phyloP scores from a whole-genome alignment of 2,888 invertebrate species.

The Lithophane semibrunnea region DNA sequence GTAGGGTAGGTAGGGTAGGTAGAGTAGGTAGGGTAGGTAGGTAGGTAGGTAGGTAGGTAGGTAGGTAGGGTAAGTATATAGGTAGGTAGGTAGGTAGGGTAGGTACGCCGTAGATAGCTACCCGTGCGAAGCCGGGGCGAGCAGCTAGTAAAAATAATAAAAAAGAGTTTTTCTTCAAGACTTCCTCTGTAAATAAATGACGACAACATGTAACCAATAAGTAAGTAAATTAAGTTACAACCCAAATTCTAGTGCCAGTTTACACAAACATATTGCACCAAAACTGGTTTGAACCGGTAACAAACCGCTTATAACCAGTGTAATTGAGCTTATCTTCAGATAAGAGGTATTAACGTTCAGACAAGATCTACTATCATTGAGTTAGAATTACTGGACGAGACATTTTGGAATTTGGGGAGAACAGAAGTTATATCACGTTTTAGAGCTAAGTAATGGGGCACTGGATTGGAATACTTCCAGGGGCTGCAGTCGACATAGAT shows the following conservation, averaged over 20 bases:
- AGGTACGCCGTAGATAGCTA: too few relatives aligned
- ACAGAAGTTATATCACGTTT: slow-evolving; percentile 2
- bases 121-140: too few relatives aligned
- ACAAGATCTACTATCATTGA: slow-evolving; percentile 51
- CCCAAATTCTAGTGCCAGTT: slow-evolving; percentile 24
- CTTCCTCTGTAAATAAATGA: background rate
- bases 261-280: slow-evolving; percentile 36
- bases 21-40: too few relatives aligned
- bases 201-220: background rate
- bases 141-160: background rate
- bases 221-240: slow-evolving; percentile 5
- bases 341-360: slow-evolving; percentile 66
- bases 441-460: background rate
- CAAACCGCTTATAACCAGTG: slow-evolving; percentile 67
- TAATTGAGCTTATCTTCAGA: slow-evolving; percentile 69
- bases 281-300: slow-evolving; percentile 52
- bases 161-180: background rate
- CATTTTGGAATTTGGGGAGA: background rate
- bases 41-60: too few relatives aligned
- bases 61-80: too few relatives aligned
- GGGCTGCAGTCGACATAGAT: background rate
- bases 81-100: too few relatives aligned
- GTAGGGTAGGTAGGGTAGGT: too few relatives aligned
- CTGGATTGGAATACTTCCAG: background rate
- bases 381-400: slow-evolving; percentile 40